Evolutionary conservation across 2,797 vertebrate species (phyloP).

Genomic region (Chiloscyllium punctatum): DNA sequence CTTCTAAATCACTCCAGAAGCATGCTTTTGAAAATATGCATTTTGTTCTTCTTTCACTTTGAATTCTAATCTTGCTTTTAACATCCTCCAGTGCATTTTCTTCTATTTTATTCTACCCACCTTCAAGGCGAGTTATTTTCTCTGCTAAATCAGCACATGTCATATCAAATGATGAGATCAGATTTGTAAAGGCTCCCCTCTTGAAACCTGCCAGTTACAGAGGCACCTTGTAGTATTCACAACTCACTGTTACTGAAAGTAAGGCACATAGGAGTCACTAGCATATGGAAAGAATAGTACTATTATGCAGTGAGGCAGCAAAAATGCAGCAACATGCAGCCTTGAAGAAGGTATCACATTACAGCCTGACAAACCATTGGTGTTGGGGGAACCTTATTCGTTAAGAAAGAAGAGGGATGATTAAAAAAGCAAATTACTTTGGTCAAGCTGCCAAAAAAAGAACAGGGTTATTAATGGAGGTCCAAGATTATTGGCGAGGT

Average conservation of each 20-base stretch:
- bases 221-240: conserved; percentile 33
- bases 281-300: conserved; percentile 10
- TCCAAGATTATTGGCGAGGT: neutral
- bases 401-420: conserved; percentile 9
- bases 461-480: conserved; percentile 8
- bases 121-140: conserved; percentile 33
- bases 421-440: conserved; percentile 29
- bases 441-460: neutral
- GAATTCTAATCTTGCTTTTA: conserved; percentile 26
- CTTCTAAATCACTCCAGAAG: conserved; percentile 17
- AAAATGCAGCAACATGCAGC: neutral
- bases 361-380: conserved; percentile 5
- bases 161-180: conserved; percentile 37
- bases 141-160: conserved; percentile 35
- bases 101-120: neutral
- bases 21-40: conserved; percentile 22
- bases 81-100: conserved; percentile 2
- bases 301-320: conserved; percentile 27
- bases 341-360: conserved; percentile 32
- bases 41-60: conserved; percentile 32
- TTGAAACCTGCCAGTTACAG: conserved; percentile 10
- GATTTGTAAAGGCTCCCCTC: conserved; percentile 20
- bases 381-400: conserved; percentile 2
- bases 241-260: conserved; percentile 25
- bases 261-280: conserved; percentile 8